These are phyloP conservation scores for Tetramorium bicarinatum DNA, from an alignment of 2,888 invertebrate genomes.

Conservation along the genomic window DNA sequence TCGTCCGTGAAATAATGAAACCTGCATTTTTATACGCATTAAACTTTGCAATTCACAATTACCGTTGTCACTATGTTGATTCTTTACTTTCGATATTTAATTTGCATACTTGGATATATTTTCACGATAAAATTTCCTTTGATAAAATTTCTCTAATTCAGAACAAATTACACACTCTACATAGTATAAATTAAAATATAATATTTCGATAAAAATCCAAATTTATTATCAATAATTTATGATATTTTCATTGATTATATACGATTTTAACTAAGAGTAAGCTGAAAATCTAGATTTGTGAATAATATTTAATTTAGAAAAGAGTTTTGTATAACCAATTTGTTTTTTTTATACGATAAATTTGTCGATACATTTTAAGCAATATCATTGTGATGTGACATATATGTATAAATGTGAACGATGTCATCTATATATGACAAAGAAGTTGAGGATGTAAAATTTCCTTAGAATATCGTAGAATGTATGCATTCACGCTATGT, in stretches of 20 bases:
- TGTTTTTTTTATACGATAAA: not conserved
- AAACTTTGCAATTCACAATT: slow-evolving; percentile 20
- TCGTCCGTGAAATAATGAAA: slow-evolving; percentile 3
- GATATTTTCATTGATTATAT: too few species aligned
- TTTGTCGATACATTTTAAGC: not conserved
- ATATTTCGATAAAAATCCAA: not conserved
- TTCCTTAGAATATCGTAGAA: slow-evolving; percentile 1
- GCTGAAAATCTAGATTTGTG: not conserved
- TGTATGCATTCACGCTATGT: slow-evolving; percentile 23
- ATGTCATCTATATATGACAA: not conserved
- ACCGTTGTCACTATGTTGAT: not conserved
- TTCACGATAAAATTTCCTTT: slow-evolving; percentile 2
- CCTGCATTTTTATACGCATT: slow-evolving; percentile 18
- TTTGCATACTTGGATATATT: not conserved
- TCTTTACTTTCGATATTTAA: slow-evolving; percentile 18
- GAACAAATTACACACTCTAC: not conserved
- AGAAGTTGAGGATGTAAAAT: slow-evolving; percentile 39
- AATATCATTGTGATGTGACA: not conserved
- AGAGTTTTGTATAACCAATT: not conserved
- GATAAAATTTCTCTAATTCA: not conserved
- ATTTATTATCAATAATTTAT: not conserved
- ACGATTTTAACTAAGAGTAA: too few species aligned
- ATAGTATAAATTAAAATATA: not conserved
- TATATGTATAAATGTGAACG: not conserved
- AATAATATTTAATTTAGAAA: not conserved